Conservation (phyloP, 1,140 invertebrate genomes). For the Drosophila pruinosa region DNA sequence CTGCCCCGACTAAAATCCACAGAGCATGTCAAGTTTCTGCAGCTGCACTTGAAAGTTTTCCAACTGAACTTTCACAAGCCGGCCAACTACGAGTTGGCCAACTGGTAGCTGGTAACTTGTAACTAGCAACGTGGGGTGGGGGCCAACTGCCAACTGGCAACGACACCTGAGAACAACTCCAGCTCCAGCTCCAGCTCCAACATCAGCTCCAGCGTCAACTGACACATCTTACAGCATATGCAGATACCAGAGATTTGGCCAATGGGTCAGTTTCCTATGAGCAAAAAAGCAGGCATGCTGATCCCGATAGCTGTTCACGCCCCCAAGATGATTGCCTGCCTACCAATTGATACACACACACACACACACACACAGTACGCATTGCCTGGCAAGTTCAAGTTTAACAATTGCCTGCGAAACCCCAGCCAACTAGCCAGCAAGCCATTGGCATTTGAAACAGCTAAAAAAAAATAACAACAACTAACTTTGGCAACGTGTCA, state of each 20-base stretch:
- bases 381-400: constrained; percentile 70
- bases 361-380: constrained; percentile 35
- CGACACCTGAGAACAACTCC: constrained; percentile 24
- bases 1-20: constrained; percentile 15
- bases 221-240: not conserved
- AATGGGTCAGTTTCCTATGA: constrained; percentile 20
- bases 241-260: constrained; percentile 26
- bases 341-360: constrained; percentile 10
- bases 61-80: constrained; percentile 52
- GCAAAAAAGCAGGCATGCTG: not conserved
- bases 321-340: constrained; percentile 1
- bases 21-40: constrained; percentile 48
- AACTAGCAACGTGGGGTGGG: not conserved
- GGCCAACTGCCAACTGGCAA: constrained; percentile 7
- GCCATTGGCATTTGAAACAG: constrained; percentile 49
- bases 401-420: constrained; percentile 58
- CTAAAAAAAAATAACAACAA: not conserved
- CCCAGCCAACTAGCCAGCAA: not conserved
- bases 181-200: not conserved
- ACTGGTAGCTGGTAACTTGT: constrained; percentile 2
- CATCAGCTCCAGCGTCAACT: not conserved
- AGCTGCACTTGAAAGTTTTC: constrained; percentile 71
- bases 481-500: constrained; percentile 74
- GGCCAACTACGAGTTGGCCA: constrained; percentile 19
- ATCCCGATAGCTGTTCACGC: not conserved